Percentiles rank a stretch among this genome's conserved stretches.
Conservation (phyloP, 2,888 invertebrate genomes). For the Mythimna ferrago region DNA sequence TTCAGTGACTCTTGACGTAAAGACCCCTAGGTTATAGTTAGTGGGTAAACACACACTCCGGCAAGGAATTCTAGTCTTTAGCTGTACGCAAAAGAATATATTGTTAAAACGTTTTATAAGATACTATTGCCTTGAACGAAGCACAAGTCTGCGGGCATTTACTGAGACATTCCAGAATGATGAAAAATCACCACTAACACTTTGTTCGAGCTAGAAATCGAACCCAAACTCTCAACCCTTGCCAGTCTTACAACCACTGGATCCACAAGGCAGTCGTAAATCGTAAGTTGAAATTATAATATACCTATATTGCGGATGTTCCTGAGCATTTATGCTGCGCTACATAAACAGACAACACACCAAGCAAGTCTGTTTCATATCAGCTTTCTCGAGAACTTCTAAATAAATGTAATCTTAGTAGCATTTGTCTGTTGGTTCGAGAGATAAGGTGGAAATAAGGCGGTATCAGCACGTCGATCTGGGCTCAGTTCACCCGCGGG, state of each 20-base stretch:
- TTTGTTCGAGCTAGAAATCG: neutral
- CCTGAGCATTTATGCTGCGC: neutral
- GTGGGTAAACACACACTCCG: too few species aligned
- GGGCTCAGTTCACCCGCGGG: constrained; percentile 4
- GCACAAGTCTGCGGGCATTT: neutral
- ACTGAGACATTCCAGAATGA: neutral
- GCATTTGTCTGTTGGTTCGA: neutral
- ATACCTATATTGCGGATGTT: neutral
- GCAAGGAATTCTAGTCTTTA: too few species aligned
- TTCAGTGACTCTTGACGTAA: too few species aligned
- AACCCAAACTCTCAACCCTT: neutral
- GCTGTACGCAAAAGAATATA: too few species aligned
- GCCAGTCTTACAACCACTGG: too few species aligned
- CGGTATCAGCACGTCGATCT: constrained; percentile 8
- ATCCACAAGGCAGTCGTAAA: neutral
- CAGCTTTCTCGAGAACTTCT: constrained; percentile 3
- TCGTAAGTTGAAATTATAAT: neutral
- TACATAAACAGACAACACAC: neutral
- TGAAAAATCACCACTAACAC: neutral
- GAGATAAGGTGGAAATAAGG: constrained; percentile 1
- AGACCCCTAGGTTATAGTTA: too few species aligned
- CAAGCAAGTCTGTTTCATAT: neutral
- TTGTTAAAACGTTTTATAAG: too few species aligned
- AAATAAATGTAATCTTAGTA: constrained; percentile 8
- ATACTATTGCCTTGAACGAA: too few species aligned